These are phyloP conservation scores for Oreortyx pictus DNA, from an alignment of 2,797 vertebrate genomes.

Conservation along the genomic window DNA sequence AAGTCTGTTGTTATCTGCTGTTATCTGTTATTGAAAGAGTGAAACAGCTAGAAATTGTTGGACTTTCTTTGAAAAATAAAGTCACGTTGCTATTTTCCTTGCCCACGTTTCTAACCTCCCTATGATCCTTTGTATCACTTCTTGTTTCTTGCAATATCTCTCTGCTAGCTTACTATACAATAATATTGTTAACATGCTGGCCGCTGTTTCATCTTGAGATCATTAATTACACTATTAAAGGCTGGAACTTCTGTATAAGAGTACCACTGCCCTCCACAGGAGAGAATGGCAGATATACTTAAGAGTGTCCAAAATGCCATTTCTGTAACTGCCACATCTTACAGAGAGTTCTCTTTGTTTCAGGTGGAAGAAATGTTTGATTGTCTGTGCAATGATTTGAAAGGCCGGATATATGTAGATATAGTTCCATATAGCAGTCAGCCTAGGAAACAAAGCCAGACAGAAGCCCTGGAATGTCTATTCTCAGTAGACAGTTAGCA, in stretches of 20 bases:
- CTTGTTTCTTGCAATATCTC: conserved; percentile 17
- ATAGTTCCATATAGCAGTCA: neutral
- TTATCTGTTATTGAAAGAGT: neutral
- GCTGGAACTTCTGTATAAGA: conserved; percentile 24
- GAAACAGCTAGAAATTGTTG: conserved; percentile 8
- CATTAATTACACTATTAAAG: conserved; percentile 23
- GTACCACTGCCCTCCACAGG: conserved; percentile 65
- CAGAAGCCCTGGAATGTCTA: neutral
- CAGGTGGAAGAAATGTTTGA: neutral
- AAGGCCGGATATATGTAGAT: neutral
- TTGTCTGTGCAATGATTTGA: neutral
- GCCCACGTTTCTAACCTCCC: conserved; percentile 1
- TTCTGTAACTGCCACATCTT: neutral
- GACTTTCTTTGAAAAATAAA: conserved; percentile 14
- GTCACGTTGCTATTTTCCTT: conserved; percentile 1
- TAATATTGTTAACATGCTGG: neutral
- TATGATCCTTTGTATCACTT: conserved; percentile 14
- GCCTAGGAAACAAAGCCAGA: neutral
- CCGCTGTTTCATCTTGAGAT: conserved; percentile 39
- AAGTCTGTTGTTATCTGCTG: conserved; percentile 26
- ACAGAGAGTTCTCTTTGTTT: neutral
- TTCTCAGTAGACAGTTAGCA: neutral
- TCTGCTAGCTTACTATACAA: neutral
- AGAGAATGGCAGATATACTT: neutral
- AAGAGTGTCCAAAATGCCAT: neutral